Evolutionary conservation across 1,140 invertebrate genomes (phyloP).

Genomic region (Piezodorus guildinii): DNA sequence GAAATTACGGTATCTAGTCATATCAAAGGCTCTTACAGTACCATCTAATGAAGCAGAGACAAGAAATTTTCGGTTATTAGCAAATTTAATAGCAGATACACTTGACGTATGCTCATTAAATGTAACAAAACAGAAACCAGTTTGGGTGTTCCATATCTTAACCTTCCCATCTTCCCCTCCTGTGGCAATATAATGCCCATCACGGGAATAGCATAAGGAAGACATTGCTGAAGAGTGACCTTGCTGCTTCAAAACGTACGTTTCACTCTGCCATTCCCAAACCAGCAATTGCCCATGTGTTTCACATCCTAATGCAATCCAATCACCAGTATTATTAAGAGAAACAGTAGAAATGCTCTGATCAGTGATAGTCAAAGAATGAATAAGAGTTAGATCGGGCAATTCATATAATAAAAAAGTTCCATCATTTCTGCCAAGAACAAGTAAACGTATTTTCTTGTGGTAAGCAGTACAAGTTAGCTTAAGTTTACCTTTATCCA

Average conservation of each 20-base stretch:
- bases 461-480: slow-evolving; percentile 74
- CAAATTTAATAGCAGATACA: slow-evolving; percentile 72
- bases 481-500: slow-evolving; percentile 49
- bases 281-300: slow-evolving; percentile 82
- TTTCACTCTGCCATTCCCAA: slow-evolving; percentile 99
- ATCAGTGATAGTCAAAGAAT: slow-evolving; percentile 73
- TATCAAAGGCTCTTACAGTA: slow-evolving; percentile 88
- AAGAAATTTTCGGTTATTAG: slow-evolving; percentile 81
- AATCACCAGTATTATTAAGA: slow-evolving; percentile 81
- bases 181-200: slow-evolving; percentile 81
- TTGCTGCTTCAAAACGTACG: slow-evolving; percentile 96
- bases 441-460: slow-evolving; percentile 59
- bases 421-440: slow-evolving; percentile 70
- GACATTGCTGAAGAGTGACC: slow-evolving; percentile 84
- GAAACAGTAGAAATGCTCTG: slow-evolving; percentile 66
- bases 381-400: slow-evolving; percentile 83
- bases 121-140: slow-evolving; percentile 89
- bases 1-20: slow-evolving; percentile 92
- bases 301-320: slow-evolving; percentile 82
- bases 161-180: slow-evolving; percentile 92
- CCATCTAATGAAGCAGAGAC: slow-evolving; percentile 87
- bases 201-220: slow-evolving; percentile 77
- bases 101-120: slow-evolving; percentile 80
- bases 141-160: slow-evolving; percentile 85
- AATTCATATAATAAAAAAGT: slow-evolving; percentile 84